Evolutionary conservation across 37 sponge, comb jelly and placozoan species (phyloP).

Genomic region (Hormiphora californensis): DNA sequence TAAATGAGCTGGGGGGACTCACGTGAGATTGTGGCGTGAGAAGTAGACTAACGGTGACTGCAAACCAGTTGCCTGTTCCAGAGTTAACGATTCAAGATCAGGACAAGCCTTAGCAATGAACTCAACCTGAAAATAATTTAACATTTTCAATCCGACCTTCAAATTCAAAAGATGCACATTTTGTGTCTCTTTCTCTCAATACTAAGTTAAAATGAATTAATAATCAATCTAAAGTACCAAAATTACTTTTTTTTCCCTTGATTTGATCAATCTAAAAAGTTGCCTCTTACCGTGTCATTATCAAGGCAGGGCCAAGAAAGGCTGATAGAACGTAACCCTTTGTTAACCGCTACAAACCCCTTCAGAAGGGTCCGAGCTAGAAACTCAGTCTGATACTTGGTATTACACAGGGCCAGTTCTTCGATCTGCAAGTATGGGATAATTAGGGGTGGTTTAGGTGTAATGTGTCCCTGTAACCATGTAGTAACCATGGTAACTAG

Average conservation of each 20-base stretch:
- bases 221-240: no score
- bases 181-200: no score
- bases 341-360: not conserved
- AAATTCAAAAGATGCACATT: not conserved
- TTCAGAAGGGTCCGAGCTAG: not conserved
- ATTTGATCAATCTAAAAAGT: no score
- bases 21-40: not conserved
- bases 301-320: conserved; percentile 30
- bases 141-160: not conserved
- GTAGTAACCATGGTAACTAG: no score
- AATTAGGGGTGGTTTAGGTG: no score
- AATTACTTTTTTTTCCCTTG: no score
- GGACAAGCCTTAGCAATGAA: not conserved
- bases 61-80: conserved; percentile 23
- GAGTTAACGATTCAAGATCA: not conserved
- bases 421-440: no score
- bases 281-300: not conserved
- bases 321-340: not conserved
- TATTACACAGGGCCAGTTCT: conserved; percentile 6
- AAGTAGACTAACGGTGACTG: not conserved
- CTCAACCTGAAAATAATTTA: conserved; percentile 18
- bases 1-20: no score
- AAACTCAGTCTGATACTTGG: not conserved
- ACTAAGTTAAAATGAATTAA: no score
- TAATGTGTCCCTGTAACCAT: no score